Evolutionary conservation across 2,797 vertebrate genomes (phyloP).

Genomic region (Gastrophryne carolinensis): DNA sequence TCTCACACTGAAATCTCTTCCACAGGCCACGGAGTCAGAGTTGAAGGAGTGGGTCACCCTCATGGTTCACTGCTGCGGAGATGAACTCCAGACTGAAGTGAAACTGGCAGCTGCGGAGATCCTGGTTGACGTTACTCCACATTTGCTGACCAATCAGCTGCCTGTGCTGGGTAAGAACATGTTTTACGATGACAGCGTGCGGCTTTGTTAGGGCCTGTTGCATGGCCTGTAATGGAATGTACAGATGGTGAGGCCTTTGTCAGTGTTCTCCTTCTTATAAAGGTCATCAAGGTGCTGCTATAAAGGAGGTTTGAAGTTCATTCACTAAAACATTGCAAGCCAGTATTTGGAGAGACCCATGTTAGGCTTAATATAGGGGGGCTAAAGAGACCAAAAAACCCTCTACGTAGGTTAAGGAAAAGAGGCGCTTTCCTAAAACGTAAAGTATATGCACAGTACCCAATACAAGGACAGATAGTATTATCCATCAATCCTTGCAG

Average conservation of each 20-base stretch:
- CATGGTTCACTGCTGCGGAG: slow-evolving; percentile 76
- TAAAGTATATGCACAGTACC: too few species aligned
- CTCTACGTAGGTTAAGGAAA: too few species aligned
- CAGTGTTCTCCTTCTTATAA: neutral
- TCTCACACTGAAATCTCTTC: neutral
- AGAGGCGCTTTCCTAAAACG: too few species aligned
- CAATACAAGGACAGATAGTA: too few species aligned
- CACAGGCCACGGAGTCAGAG: slow-evolving; percentile 56
- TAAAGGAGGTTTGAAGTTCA: neutral
- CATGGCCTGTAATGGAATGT: neutral
- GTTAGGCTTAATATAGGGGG: too few species aligned
- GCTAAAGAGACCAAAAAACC: too few species aligned
- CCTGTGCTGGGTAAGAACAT: slow-evolving; percentile 79
- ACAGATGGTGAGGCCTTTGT: neutral
- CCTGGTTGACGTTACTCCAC: slow-evolving; percentile 69
- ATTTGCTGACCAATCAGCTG: slow-evolving; percentile 70
- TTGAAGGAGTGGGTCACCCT: slow-evolving; percentile 78
- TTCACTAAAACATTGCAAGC: too few species aligned
- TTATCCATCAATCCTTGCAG: too few species aligned
- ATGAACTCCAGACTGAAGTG: slow-evolving; percentile 80
- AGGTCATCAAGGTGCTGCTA: neutral
- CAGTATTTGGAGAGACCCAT: too few species aligned
- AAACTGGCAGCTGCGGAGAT: slow-evolving; percentile 80
- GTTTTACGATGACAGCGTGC: neutral
- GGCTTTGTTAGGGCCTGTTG: neutral